Conservation (phyloP, 2,797 vertebrate genomes). For the Muraenolepis orangiensis region DNA sequence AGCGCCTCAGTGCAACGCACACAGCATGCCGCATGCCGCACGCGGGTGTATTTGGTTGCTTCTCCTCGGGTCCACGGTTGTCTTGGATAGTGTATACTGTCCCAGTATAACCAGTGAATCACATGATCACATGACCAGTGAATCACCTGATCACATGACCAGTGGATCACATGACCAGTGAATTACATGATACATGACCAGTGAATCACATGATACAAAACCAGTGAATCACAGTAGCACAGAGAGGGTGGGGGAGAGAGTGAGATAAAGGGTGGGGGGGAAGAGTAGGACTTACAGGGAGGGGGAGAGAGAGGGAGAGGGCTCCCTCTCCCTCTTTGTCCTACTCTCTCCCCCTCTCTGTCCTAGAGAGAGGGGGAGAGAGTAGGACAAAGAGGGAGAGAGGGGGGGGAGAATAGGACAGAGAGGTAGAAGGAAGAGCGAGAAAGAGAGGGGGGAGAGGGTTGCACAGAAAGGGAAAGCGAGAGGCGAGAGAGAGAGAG, state of each 20-base stretch:
- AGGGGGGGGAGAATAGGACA: background rate
- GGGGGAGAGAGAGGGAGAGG: background rate
- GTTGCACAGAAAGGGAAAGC: too few relatives aligned
- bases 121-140: constrained; percentile 44
- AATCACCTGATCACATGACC: constrained; percentile 51
- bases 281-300: background rate
- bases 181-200: constrained; percentile 51
- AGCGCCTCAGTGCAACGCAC: constrained; percentile 29
- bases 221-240: too few relatives aligned
- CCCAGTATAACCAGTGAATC: constrained; percentile 44
- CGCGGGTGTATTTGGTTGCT: background rate
- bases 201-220: constrained; percentile 53
- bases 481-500: background rate
- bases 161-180: constrained; percentile 46
- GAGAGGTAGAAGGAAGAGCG: background rate
- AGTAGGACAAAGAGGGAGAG: background rate
- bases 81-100: constrained; percentile 41
- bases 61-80: constrained; percentile 32
- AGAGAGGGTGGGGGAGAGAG: background rate
- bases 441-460: too few relatives aligned
- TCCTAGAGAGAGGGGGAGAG: too few relatives aligned
- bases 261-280: background rate
- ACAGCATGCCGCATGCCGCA: too few relatives aligned
- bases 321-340: too few relatives aligned
- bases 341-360: too few relatives aligned